Base-by-base conservation (phyloP, 2,888 invertebrate genomes). In the Melieria omissa region DNA sequence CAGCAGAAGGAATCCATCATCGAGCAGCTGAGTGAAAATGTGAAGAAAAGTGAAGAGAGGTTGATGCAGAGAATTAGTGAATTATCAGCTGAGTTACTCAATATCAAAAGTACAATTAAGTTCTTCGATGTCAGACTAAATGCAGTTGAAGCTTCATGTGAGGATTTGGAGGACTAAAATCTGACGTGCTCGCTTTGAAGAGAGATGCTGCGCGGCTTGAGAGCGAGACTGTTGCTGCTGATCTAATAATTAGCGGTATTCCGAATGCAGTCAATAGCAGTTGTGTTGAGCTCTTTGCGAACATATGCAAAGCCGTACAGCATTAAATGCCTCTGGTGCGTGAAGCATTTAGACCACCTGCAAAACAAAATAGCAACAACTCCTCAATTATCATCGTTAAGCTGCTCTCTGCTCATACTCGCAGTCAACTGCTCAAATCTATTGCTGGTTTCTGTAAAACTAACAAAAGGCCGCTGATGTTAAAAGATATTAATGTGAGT, bases 21-120 rank as follows among this genome's bases (percentile, higher is more conserved):
- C 1, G 29, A 29, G 29, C 29, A 29, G 29, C 29, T 29, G 29
- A 29, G 29, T 29, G 29, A 29, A 29, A 29, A 29, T 29, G 29
- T 29, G 29, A 29, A 29, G 29, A 29, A 29, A 29, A 29, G 29
- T 29, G 29, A 29, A 29, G 29, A 29, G 29, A 29, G 29, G 29
- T 29, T 29, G 29, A 29, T 29, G 29, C 29, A 29, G 29, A 29
- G 29, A 29, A 29, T 29, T 29, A 29, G 29, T 29, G 29, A 29
- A 29, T 29, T 29, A 29, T 29, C 29, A 29, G 29, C 29, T 29
- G 29, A 29, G 29, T 29, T 29, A 29, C 29, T 29, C 29, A 29
- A 44, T 10, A 10, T 44, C 44, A 62, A 62, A 62, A 62, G 62
- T 14, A 44, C 45, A 62, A 14, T 14, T 57, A 54, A 54, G 16